A percentile compares a stretch with the other conserved stretches of the same genome.
Evolutionary conservation across 1,140 invertebrate genomes (phyloP).

Genomic region (Drosophila lacertosa): DNA sequence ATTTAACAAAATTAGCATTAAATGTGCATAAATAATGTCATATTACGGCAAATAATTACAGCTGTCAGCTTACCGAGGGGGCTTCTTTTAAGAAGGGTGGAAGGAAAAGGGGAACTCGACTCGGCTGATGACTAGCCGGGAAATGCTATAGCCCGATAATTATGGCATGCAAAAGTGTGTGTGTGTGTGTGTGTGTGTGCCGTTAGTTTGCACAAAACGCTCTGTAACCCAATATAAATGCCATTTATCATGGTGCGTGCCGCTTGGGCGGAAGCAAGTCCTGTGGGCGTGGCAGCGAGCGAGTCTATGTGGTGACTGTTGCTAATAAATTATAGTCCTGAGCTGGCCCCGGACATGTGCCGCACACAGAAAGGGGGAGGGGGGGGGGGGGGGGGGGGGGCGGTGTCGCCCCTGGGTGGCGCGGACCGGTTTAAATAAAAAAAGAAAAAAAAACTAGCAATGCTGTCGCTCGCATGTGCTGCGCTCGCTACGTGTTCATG

Average conservation of each 20-base stretch:
- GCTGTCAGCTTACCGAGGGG: constrained; percentile 60
- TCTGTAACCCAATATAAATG: constrained; percentile 79
- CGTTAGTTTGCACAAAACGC: constrained; percentile 51
- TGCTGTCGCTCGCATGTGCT: constrained; percentile 71
- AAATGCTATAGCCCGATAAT: constrained; percentile 61
- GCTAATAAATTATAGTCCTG: constrained; percentile 74
- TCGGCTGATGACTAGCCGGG: constrained; percentile 7
- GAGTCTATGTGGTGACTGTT: constrained; percentile 67
- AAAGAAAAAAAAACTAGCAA: no score
- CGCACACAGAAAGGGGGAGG: constrained; percentile 19
- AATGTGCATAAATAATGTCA: constrained; percentile 77
- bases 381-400: not conserved
- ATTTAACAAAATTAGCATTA: constrained; percentile 43
- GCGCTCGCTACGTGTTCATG: constrained; percentile 75
- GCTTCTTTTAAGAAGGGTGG: no score
- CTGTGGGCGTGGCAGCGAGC: constrained; percentile 24
- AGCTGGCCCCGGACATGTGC: constrained; percentile 65
- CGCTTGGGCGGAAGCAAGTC: not conserved
- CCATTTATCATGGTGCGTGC: constrained; percentile 70
- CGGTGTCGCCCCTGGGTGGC: constrained; percentile 33
- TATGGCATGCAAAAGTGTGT: constrained; percentile 72
- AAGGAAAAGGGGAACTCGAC: no score
- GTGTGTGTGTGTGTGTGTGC: no score
- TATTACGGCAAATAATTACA: constrained; percentile 74
- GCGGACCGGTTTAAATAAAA: constrained; percentile 78